Evolutionary conservation across 2,113 vertebrate species (phyloP).

Genomic region (Bujurquina vittata): DNA sequence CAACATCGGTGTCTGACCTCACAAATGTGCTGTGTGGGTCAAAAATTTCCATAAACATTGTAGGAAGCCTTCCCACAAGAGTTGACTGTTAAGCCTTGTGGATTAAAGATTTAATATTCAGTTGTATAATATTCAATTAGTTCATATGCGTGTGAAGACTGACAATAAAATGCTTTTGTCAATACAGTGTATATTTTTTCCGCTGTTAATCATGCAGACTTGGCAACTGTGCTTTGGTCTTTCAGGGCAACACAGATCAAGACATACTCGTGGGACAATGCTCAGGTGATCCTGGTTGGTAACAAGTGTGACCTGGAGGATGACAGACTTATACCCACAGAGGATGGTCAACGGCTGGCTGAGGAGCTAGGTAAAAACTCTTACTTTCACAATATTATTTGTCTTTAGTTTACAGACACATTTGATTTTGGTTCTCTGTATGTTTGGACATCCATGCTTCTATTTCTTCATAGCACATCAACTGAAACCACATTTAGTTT

Average conservation of each 20-base stretch:
- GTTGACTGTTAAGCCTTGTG: no score
- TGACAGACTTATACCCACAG: conserved; percentile 83
- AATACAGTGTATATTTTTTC: no score
- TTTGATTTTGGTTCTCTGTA: neutral
- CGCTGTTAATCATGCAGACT: neutral
- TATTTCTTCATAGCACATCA: neutral
- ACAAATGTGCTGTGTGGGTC: no score
- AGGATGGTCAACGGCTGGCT: conserved; percentile 83
- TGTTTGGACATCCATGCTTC: neutral
- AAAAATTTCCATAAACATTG: no score
- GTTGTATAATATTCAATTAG: no score
- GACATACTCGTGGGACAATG: conserved; percentile 88
- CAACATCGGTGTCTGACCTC: no score
- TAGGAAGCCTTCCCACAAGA: no score
- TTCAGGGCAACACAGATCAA: conserved; percentile 89
- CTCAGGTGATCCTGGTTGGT: conserved; percentile 86
- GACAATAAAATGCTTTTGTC: no score
- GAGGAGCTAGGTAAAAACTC: conserved; percentile 81
- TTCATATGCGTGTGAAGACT: no score
- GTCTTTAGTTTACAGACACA: neutral
- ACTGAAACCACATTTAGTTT: neutral
- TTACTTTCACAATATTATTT: neutral
- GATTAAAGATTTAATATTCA: no score
- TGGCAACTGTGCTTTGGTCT: neutral
- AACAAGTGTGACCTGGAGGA: conserved; percentile 90